Evolutionary conservation across 2,797 vertebrate genomes (phyloP).

Genomic region (Esox masquinongy): DNA sequence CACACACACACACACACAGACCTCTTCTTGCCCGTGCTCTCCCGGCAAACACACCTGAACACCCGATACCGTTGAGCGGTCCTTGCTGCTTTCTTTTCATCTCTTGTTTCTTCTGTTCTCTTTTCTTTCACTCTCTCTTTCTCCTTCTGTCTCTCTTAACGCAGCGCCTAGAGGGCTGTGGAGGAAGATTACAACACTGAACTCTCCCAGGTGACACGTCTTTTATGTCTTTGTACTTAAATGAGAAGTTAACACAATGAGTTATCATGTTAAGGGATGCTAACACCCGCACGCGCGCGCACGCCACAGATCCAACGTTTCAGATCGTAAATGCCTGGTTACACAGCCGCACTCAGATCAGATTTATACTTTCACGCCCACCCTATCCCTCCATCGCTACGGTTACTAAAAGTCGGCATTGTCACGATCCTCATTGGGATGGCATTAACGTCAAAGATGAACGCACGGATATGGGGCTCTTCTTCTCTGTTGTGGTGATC

Average conservation of each 20-base stretch:
- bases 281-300: too few species aligned
- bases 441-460: slow-evolving; percentile 74
- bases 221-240: too few species aligned
- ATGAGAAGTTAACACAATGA: too few species aligned
- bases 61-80: slow-evolving; percentile 61
- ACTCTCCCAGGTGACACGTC: too few species aligned
- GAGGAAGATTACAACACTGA: too few species aligned
- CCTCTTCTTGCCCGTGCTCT: slow-evolving; percentile 42
- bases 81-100: slow-evolving; percentile 54
- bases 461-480: slow-evolving; percentile 57
- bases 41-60: slow-evolving; percentile 4
- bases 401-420: slow-evolving; percentile 58
- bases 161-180: too few species aligned
- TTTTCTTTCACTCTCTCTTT: neutral
- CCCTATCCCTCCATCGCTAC: slow-evolving; percentile 31
- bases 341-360: too few species aligned
- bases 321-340: too few species aligned
- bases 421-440: slow-evolving; percentile 68
- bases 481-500: slow-evolving; percentile 56
- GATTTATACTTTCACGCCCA: neutral
- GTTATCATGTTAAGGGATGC: too few species aligned
- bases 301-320: too few species aligned
- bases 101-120: neutral
- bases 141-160: neutral
- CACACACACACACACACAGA: slow-evolving; percentile 20